These are phyloP conservation scores for Emydocephalus ijimae DNA, from an alignment of 2,113 vertebrate genomes.

Conservation along the genomic window DNA sequence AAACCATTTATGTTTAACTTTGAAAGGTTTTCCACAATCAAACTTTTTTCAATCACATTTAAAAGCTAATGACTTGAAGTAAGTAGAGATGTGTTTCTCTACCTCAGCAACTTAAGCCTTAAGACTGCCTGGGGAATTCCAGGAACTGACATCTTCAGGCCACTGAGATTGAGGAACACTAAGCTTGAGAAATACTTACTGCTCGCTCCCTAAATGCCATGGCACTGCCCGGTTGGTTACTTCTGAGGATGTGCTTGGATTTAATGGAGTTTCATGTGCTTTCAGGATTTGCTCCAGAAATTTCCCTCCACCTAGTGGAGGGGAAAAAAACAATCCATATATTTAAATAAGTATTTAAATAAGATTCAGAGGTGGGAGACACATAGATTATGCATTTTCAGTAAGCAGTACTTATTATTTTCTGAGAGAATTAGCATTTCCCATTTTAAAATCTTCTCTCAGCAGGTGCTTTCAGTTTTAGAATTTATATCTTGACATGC, in stretches of 20 bases:
- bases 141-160: neutral
- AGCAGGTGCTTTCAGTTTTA: neutral
- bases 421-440: neutral
- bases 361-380: neutral
- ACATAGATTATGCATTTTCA: neutral
- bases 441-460: neutral
- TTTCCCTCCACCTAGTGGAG: slow-evolving; percentile 63
- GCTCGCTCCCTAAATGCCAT: slow-evolving; percentile 61
- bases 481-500: neutral
- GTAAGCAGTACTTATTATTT: neutral
- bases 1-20: neutral
- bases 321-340: neutral
- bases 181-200: slow-evolving; percentile 67
- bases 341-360: neutral
- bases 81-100: neutral
- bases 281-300: slow-evolving; percentile 64
- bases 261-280: slow-evolving; percentile 53
- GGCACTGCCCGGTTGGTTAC: slow-evolving; percentile 58
- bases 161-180: neutral
- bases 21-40: neutral
- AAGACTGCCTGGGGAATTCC: no score
- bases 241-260: slow-evolving; percentile 49
- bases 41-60: neutral
- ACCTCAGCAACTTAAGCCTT: no score
- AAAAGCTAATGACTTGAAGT: neutral